These are phyloP conservation scores for Anarrhichthys ocellatus DNA, from an alignment of 2,113 vertebrate species.

Conservation along the genomic window DNA sequence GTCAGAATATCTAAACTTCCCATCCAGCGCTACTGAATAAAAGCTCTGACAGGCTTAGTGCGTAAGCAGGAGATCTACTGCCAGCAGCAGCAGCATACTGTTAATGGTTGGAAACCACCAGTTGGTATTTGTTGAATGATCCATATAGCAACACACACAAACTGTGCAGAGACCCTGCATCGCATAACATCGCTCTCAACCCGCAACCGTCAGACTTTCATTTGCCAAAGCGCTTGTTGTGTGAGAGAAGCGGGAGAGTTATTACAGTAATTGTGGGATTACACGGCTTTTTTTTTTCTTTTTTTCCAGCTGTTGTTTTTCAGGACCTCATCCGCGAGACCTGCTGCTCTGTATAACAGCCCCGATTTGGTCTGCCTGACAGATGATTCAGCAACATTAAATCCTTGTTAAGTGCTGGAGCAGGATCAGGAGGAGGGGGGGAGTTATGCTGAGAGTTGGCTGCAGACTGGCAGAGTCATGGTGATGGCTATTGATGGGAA, in stretches of 20 bases:
- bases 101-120: constrained; percentile 29
- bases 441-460: constrained; percentile 4
- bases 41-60: constrained; percentile 13
- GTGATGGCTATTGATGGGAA: constrained; percentile 10
- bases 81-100: constrained; percentile 13
- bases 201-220: constrained; percentile 33
- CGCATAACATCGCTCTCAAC: background rate
- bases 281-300: constrained; percentile 39
- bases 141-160: constrained; percentile 26
- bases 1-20: constrained; percentile 7
- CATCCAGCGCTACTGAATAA: constrained; percentile 20
- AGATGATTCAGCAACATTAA: constrained; percentile 72
- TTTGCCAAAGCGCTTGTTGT: constrained; percentile 30
- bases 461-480: constrained; percentile 34
- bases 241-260: constrained; percentile 34
- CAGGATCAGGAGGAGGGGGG: constrained; percentile 47
- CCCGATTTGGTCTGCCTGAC: constrained; percentile 69
- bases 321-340: constrained; percentile 46
- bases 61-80: constrained; percentile 2
- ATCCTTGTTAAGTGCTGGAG: constrained; percentile 81
- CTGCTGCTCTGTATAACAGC: constrained; percentile 71
- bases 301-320: constrained; percentile 54
- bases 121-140: constrained; percentile 60
- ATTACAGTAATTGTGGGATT: constrained; percentile 77
- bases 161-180: constrained; percentile 14